A percentile compares a stretch with the other conserved stretches of the same genome.
phyloP scores from a whole-genome alignment of 2,113 vertebrate genomes.

The Hippocampus barbouri region DNA sequence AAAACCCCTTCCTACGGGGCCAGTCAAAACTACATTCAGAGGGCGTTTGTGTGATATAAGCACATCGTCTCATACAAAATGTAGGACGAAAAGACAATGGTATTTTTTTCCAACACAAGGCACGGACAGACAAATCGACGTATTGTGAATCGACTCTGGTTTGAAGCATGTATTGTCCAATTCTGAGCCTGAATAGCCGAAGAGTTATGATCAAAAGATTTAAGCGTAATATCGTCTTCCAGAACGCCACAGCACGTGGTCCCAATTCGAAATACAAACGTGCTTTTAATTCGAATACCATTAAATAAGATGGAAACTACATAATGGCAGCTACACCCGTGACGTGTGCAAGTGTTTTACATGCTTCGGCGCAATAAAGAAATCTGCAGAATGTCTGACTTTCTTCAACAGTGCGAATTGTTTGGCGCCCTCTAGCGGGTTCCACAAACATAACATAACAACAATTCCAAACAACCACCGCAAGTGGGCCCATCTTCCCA shows the following conservation, averaged over 20 bases:
- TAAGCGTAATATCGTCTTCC: not conserved
- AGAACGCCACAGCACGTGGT: not conserved
- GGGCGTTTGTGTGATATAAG: not conserved
- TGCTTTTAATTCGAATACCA: not conserved
- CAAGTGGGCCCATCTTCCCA: not conserved
- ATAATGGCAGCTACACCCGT: not conserved
- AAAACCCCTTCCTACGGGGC: not conserved
- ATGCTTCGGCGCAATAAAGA: not conserved
- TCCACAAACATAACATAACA: not conserved
- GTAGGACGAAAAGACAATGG: not conserved
- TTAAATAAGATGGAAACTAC: not conserved
- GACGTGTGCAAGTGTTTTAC: not conserved
- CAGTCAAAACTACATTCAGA: not conserved
- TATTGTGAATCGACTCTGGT: no score
- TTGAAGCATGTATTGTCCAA: not conserved
- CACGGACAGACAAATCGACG: no score
- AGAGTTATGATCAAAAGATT: not conserved
- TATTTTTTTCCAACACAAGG: not conserved
- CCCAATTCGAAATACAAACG: not conserved
- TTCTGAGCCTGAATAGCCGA: not conserved
- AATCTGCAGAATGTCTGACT: not conserved
- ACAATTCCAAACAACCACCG: not conserved
- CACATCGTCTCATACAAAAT: not conserved
- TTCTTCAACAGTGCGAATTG: slow-evolving; percentile 8
- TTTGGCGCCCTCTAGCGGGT: slow-evolving; percentile 22